Conservation (phyloP, 2,113 vertebrate genomes). For the Sylvicapra grimmia region DNA sequence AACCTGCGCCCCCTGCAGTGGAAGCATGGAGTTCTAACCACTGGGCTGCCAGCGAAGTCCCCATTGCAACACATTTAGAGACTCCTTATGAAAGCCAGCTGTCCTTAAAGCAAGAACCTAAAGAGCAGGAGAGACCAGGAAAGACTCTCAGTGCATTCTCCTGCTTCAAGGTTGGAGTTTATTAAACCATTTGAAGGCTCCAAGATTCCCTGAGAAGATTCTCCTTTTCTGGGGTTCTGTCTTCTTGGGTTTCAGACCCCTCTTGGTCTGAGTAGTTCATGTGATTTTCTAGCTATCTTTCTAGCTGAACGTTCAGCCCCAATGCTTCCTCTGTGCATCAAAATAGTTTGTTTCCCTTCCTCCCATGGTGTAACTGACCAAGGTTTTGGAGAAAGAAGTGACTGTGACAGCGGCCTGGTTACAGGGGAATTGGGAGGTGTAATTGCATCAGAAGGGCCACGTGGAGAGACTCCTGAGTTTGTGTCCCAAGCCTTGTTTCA, state of each 20-base stretch:
- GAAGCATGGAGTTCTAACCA: not conserved
- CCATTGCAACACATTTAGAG: not conserved
- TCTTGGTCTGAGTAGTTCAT: not conserved
- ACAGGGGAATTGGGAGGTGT: not conserved
- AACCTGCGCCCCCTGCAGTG: not conserved
- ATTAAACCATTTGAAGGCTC: not conserved
- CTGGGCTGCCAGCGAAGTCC: not conserved
- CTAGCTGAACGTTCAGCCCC: not conserved
- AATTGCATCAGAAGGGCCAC: not conserved
- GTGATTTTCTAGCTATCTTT: not conserved
- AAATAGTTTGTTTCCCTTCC: not conserved
- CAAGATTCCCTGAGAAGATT: not conserved
- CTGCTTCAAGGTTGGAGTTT: not conserved
- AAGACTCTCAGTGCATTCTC: not conserved
- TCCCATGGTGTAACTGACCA: not conserved
- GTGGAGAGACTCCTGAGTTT: not conserved
- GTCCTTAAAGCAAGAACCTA: not conserved
- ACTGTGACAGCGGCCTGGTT: not conserved
- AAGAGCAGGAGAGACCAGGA: not conserved
- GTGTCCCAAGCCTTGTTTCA: not conserved
- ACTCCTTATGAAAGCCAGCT: not conserved
- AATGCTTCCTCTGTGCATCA: not conserved
- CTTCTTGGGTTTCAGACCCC: not conserved
- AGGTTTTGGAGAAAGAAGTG: not conserved
- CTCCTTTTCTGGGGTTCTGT: not conserved